A percentile compares a stretch with the other conserved stretches of the same genome.
Conservation (phyloP, 2,888 invertebrate species). For the Macroteleia sp. region DNA sequence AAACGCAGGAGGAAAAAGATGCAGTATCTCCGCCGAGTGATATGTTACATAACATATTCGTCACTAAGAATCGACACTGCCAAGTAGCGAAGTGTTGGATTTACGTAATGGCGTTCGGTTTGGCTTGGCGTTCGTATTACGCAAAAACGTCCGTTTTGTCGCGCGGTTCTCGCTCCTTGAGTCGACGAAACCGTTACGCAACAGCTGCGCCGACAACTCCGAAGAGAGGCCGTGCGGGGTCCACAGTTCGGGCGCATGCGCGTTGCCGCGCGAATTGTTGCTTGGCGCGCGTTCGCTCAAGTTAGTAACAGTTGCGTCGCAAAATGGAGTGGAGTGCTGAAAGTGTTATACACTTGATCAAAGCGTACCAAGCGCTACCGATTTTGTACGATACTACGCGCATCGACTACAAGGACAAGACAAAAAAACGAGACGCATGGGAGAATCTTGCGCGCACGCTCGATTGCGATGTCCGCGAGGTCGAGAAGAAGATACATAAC, state of each 20-base stretch:
- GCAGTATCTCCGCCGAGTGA: too few relatives aligned
- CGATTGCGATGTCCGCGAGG: slow-evolving; percentile 52
- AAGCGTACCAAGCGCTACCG: slow-evolving; percentile 38
- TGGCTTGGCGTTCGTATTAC: slow-evolving; percentile 21
- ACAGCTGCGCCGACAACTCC: slow-evolving; percentile 19
- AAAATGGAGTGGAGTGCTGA: slow-evolving; percentile 59
- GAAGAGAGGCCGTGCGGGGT: slow-evolving; percentile 9
- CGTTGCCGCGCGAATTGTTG: slow-evolving; percentile 17
- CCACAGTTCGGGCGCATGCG: slow-evolving; percentile 34
- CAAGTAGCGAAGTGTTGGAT: too few relatives aligned
- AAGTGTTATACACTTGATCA: slow-evolving; percentile 44
- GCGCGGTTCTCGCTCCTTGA: slow-evolving; percentile 19
- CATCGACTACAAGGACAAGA: slow-evolving; percentile 53
- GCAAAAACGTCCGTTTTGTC: slow-evolving; percentile 38
- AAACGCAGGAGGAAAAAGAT: too few relatives aligned
- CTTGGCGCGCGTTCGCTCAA: slow-evolving; percentile 36
- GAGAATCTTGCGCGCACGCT: slow-evolving; percentile 40
- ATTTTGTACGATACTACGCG: slow-evolving; percentile 56
- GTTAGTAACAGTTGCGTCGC: slow-evolving; percentile 59
- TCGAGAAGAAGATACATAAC: slow-evolving; percentile 58
- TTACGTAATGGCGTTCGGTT: slow-evolving; percentile 28
- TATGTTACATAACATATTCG: too few relatives aligned
- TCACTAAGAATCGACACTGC: too few relatives aligned
- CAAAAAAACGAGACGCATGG: slow-evolving; percentile 50
- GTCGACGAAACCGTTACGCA: slow-evolving; percentile 54